These are phyloP conservation scores for Dendrophyllia cribrosa DNA, from an alignment of 64 coral and sea anemone species.

Conservation along the genomic window DNA sequence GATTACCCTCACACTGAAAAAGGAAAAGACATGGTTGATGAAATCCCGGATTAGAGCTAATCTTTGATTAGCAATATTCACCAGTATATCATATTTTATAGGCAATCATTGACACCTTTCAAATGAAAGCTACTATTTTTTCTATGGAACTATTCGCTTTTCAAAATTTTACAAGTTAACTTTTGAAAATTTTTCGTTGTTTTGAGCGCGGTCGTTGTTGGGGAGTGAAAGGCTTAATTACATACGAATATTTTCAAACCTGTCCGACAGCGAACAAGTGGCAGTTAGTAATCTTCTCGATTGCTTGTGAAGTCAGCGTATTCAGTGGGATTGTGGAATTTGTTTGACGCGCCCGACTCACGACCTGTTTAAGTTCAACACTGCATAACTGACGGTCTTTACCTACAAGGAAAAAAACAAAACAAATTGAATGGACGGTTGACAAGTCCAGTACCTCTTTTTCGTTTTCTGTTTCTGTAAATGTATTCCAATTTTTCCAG, in stretches of 20 bases:
- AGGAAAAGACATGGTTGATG: not conserved
- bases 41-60: not conserved
- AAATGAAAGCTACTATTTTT: too few species aligned
- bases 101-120: too few species aligned
- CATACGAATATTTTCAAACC: conserved; percentile 25
- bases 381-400: conserved; percentile 87
- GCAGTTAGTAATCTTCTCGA: conserved; percentile 93
- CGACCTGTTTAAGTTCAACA: conserved; percentile 86
- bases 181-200: too few species aligned
- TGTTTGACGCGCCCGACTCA: conserved; percentile 62
- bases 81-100: too few species aligned
- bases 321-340: conserved; percentile 79
- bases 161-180: too few species aligned
- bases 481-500: too few species aligned
- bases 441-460: not conserved
- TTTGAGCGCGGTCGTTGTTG: too few species aligned
- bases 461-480: not conserved
- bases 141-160: too few species aligned
- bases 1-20: conserved; percentile 71
- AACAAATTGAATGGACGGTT: not conserved
- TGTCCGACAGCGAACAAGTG: conserved; percentile 91
- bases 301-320: conserved; percentile 53
- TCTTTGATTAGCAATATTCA: too few species aligned
- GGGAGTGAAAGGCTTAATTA: not conserved
- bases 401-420: conserved; percentile 44